phyloP scores from a whole-genome alignment of 2,888 invertebrate species.

The Syritta pipiens region DNA sequence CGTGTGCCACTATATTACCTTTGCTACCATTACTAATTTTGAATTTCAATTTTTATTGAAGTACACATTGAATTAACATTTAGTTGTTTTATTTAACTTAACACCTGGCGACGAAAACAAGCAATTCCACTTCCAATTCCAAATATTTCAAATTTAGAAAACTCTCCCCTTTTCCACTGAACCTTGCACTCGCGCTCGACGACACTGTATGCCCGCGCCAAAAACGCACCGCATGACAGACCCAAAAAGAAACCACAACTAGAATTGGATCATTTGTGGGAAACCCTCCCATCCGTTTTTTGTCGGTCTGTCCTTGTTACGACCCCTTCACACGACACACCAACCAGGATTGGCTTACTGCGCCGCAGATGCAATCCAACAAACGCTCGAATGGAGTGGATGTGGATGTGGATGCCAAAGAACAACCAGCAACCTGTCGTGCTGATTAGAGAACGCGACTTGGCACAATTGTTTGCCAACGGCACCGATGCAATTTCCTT shows the following conservation, averaged over 20 bases:
- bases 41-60: too few species aligned
- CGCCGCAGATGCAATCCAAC: slow-evolving; percentile 12
- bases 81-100: too few species aligned
- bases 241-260: background rate
- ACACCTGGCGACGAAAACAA: too few species aligned
- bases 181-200: too few species aligned
- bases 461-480: slow-evolving; percentile 44
- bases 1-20: too few species aligned
- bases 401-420: slow-evolving; percentile 27
- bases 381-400: too few species aligned
- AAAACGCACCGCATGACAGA: slow-evolving; percentile 9
- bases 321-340: slow-evolving; percentile 29
- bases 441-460: slow-evolving; percentile 31
- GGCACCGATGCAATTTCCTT: slow-evolving; percentile 40
- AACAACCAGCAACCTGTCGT: slow-evolving; percentile 25
- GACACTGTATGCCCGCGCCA: too few species aligned
- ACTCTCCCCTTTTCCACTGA: background rate
- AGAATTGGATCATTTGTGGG: slow-evolving; percentile 1
- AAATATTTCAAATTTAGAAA: too few species aligned
- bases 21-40: too few species aligned
- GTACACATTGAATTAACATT: too few species aligned
- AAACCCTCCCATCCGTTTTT: slow-evolving; percentile 16
- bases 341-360: slow-evolving; percentile 24
- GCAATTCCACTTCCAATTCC: too few species aligned
- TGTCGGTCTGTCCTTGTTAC: background rate